These are phyloP conservation scores for Muscicapa adusta DNA, from an alignment of 2,113 vertebrate genomes.

Conservation along the genomic window DNA sequence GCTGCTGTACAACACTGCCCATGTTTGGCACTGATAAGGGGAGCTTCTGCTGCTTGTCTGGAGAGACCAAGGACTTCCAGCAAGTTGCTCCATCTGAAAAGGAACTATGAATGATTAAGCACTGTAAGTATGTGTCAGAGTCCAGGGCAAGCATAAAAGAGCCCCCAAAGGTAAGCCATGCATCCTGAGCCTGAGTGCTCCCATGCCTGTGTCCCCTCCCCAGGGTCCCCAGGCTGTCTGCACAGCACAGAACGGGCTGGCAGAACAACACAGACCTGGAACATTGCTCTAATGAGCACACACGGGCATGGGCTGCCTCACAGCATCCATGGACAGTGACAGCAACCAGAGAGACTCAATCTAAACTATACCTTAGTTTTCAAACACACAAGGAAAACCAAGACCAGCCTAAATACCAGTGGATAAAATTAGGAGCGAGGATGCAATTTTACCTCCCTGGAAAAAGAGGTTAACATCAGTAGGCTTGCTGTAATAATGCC, in stretches of 20 bases:
- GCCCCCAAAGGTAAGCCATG: background rate
- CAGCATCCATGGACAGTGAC: background rate
- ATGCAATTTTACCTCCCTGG: background rate
- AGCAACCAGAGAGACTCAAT: background rate
- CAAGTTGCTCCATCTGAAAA: background rate
- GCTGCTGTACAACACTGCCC: background rate
- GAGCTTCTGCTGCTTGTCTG: background rate
- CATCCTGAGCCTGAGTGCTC: background rate
- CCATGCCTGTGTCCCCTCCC: background rate
- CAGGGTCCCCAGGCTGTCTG: background rate
- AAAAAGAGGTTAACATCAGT: background rate
- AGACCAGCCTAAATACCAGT: background rate
- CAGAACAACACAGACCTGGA: background rate
- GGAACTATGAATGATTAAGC: background rate
- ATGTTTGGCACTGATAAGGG: background rate
- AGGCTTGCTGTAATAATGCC: background rate
- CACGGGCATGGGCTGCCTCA: background rate
- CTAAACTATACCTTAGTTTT: background rate
- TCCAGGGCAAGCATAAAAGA: background rate
- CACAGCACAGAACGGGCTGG: background rate
- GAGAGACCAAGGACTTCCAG: background rate
- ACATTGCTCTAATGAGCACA: background rate
- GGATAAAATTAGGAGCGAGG: background rate
- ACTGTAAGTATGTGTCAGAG: fast-evolving
- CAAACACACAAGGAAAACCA: background rate